Base-by-base conservation (phyloP, 2,113 vertebrate genomes). In the Dascyllus trimaculatus region DNA sequence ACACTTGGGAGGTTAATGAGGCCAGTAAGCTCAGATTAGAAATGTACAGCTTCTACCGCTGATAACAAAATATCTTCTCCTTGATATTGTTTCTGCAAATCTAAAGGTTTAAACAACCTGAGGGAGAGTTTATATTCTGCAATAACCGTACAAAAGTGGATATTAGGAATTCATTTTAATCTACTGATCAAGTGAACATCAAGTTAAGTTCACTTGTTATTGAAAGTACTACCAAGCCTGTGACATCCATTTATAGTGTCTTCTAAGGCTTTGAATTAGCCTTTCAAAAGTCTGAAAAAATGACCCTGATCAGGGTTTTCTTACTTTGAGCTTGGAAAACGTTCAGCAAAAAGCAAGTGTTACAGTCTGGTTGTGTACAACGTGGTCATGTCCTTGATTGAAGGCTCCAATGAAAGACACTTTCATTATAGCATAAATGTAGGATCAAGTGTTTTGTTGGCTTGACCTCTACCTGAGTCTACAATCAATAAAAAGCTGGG, bases 221-320 rank as follows among this genome's bases (percentile, higher is more conserved):
- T 38, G 29, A 46, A 8, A 51, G 21, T 24, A 15, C 3, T 56
- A 0, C 53, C 15, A 13, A 32, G 13, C 14, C 5, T 4, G 14
- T 46, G 7, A 29, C 53, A 56, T 56, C 32, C 26, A 53, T 14
- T 15, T 64, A 57, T 8, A 11, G 21, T 2, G 7, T 75, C n/a
- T 18, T 18, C 11, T 45, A 21, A 17, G 6, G n/a, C 13, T 26
- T 8, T 17, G 11, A 1, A 1, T 17, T 1, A 17, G 15, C 4
- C 18, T 66, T 40, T 56, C 3, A 59, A 22, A 52, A 75, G 51
- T 74, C 5, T 19, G 14, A 62, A 62, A 69, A 67, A 48, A 40
- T 43, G 9, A 60, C 48, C 22, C 13, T 18, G 14, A 38, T 57
- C 40, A 32, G 7, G 8, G 9, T 24, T n/a, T 2, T 51, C 29